Conservation (phyloP, 2,888 invertebrate species). For the Beris chalybata region DNA sequence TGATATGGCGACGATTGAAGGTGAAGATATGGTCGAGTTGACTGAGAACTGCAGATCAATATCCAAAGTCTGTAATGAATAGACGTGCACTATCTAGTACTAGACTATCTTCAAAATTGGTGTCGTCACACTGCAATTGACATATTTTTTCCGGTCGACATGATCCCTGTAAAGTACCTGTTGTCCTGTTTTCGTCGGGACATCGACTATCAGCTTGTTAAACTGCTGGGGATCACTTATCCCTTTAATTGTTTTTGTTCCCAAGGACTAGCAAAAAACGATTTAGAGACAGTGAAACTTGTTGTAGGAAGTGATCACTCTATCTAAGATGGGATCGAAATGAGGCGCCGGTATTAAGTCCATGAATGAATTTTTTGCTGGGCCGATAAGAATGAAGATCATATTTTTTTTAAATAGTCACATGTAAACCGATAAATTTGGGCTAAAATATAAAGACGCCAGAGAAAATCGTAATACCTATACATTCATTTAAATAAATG, state of each 20-base stretch:
- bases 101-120: constrained; percentile 19
- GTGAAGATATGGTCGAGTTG: background rate
- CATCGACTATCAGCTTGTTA: constrained; percentile 27
- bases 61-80: background rate
- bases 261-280: constrained; percentile 23
- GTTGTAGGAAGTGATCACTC: constrained; percentile 23
- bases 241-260: constrained; percentile 27
- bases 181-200: constrained; percentile 4
- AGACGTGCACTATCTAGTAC: background rate
- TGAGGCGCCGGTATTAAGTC: constrained; percentile 26
- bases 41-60: too few species aligned
- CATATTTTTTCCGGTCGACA: constrained; percentile 1
- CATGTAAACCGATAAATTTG: too few species aligned
- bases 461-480: too few species aligned
- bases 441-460: too few species aligned
- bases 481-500: too few species aligned
- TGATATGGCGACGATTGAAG: constrained; percentile 4
- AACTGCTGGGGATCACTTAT: constrained; percentile 29
- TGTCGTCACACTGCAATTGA: constrained; percentile 8
- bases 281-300: constrained; percentile 22
- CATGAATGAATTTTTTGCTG: constrained; percentile 18
- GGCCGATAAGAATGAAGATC: too few species aligned
- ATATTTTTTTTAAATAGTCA: too few species aligned
- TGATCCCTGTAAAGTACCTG: constrained; percentile 18
- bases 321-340: constrained; percentile 23